Evolutionary conservation across 2,888 invertebrate species (phyloP).

Genomic region (Aleiodes testaceus): DNA sequence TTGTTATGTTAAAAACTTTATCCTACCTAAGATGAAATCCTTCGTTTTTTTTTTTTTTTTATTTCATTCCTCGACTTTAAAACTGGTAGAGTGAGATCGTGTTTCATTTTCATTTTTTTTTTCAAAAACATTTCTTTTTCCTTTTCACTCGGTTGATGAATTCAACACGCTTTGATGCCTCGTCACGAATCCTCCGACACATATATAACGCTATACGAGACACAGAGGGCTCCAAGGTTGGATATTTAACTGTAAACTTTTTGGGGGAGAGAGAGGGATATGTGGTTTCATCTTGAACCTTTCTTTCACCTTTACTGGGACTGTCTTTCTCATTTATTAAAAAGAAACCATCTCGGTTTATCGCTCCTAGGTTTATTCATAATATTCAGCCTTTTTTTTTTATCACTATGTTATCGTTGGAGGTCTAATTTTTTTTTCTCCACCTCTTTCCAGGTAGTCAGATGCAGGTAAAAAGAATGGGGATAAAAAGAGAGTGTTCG

Average conservation of each 20-base stretch:
- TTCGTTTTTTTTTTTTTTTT: background rate
- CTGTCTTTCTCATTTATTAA: conserved; percentile 32
- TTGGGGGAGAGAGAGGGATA: conserved; percentile 13
- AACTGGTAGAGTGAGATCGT: conserved; percentile 23
- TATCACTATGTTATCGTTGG: conserved; percentile 15
- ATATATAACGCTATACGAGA: conserved; percentile 24
- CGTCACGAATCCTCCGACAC: conserved; percentile 31
- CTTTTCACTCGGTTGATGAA: conserved; percentile 14
- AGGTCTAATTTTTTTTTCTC: conserved; percentile 7
- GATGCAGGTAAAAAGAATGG: conserved; percentile 16
- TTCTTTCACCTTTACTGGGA: conserved; percentile 28
- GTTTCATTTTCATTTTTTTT: conserved; percentile 23
- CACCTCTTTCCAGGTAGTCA: conserved; percentile 29
- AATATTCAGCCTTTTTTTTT: conserved; percentile 12
- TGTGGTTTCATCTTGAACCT: conserved; percentile 31
- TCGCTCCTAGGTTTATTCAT: conserved; percentile 17
- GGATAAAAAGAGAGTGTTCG: conserved; percentile 7
- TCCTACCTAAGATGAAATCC: conserved; percentile 11
- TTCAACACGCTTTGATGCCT: conserved; percentile 37
- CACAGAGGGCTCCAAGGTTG: conserved; percentile 24
- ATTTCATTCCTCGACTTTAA: conserved; percentile 8
- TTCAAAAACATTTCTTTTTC: conserved; percentile 8
- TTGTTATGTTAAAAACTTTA: conserved; percentile 8
- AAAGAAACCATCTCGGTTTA: conserved; percentile 29
- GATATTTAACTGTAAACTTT: conserved; percentile 33